Evolutionary conservation across 2,888 invertebrate genomes (phyloP), one percentile per base, ranked within the genome.

Genomic region (Brachyptera risi): DNA sequence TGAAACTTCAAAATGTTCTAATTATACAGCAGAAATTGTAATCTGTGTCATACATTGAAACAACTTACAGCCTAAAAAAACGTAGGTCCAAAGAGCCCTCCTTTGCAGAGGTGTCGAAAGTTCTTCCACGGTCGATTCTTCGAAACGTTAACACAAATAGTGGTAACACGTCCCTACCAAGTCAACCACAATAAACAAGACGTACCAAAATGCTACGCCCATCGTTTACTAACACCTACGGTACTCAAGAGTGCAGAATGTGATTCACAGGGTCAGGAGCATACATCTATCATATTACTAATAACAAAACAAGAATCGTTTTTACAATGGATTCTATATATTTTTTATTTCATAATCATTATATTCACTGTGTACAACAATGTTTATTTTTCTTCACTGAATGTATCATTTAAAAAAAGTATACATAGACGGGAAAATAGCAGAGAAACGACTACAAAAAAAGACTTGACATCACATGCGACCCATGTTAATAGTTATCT

Each of bases 311-410:
- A 63, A 63, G 50, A 59, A 56, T 59, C 56, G 49, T 59, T 58
- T n/a, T 47, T 65, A 66, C 63, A 66, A 63, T 65, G 56, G 60
- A 63, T 65, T 65, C 65, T 65, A 63, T 66, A 65, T 63, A 65
- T 61, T 63, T 64, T 66, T 66, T 64, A 63, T 63, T 65, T 66
- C 65, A 62, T 66, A 63, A 56, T 59, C 50, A 63, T 63, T 58
- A 65, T 63, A 61, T 65, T 66, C 63, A 66, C 63, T 66, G 66
- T 65, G 62, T 65, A 66, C 66, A 65, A 64, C 60, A 66, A 62
- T 62, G 60, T 60, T 63, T 63, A 59, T 59, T 60, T 58, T 63
- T 63, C 61, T 56, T 63, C 42, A 59, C 44, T 60, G 61, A 49
- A 61, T 63, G 44, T 26, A 62, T 65, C 38, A 61, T 35, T 35